Evolutionary conservation across 1,140 invertebrate genomes (phyloP).

Genomic region (Apis cerana): DNA sequence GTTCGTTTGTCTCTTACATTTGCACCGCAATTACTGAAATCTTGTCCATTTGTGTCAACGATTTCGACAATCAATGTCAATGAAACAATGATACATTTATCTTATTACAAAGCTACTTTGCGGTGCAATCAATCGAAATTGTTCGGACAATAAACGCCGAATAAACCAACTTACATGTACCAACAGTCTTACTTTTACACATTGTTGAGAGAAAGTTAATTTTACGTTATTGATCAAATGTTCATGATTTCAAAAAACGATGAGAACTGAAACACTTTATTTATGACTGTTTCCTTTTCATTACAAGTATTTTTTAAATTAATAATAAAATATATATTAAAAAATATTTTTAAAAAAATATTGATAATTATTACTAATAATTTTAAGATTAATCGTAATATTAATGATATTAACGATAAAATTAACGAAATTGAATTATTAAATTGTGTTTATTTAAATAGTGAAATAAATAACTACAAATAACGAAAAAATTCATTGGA

Average conservation of each 20-base stretch:
- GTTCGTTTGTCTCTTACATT: constrained; percentile 47
- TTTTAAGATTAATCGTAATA: too few relatives aligned
- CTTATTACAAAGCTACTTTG: constrained; percentile 40
- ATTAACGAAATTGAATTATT: too few relatives aligned
- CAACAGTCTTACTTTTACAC: background rate
- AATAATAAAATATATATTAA: background rate
- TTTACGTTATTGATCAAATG: background rate
- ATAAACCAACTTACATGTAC: background rate
- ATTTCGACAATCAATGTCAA: constrained; percentile 51
- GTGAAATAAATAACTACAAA: too few relatives aligned
- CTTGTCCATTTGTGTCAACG: constrained; percentile 42
- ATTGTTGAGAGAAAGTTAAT: background rate
- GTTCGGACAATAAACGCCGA: constrained; percentile 20
- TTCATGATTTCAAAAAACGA: background rate
- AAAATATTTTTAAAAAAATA: background rate
- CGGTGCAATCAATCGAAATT: constrained; percentile 36
- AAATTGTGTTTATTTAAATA: too few relatives aligned
- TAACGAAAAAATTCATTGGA: too few relatives aligned
- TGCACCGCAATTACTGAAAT: constrained; percentile 43
- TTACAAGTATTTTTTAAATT: too few relatives aligned
- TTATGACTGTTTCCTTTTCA: background rate
- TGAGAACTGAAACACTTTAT: background rate
- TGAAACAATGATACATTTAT: constrained; percentile 51
- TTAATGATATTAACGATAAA: too few relatives aligned
- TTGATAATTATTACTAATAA: too few relatives aligned